Base-by-base conservation (phyloP, 1,140 invertebrate genomes). In the Drosophila ananassae region DNA sequence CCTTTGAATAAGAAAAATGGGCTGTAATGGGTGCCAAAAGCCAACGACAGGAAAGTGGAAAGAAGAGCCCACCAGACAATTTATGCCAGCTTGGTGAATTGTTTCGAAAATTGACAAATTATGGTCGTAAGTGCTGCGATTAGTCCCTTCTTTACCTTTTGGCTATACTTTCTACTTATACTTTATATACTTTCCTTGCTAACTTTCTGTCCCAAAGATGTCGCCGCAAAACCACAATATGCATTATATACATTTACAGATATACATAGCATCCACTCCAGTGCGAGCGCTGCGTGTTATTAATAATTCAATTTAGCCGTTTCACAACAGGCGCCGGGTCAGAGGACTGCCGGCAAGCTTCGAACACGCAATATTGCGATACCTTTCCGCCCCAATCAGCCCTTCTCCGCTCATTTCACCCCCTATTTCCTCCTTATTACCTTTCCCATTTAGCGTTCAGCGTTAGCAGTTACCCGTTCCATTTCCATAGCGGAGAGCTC, bases 51-150 rank as follows among this genome's bases (percentile, higher is more conserved):
- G 28, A 44, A 48, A 52, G 12, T 47, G 57, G 32, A 17, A 10
- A 30, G 2, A n/a, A n/a, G 25, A 32, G 47, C 34, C 50, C 50
- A 37, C 37, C 60, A 77, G 77, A 77, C 67, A 77, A 64, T 85
- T 84, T 85, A 84, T 85, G 81, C 60, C 67, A 68, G 67, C 76
- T 71, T 61, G 24, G 79, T 75, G 79, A 89, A 89, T 87, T 87
- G 78, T 79, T 87, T 87, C 80, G 82, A 87, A 87, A 87, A 87
- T 89, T 89, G 82, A 89, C 82, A 89, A 87, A 87, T 87, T 89
- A 89, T 79, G 71, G 57, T 71, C 75, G 61, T 87, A 89, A 87
- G 82, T 89, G 83, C 75, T 74, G 72, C 83, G 83, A 82, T 87
- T 87, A 89, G 78, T 82, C 59, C 52, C 22, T 54, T 34, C 32